Conservation (phyloP, 2,113 vertebrate species). For the Gavia stellata region DNA sequence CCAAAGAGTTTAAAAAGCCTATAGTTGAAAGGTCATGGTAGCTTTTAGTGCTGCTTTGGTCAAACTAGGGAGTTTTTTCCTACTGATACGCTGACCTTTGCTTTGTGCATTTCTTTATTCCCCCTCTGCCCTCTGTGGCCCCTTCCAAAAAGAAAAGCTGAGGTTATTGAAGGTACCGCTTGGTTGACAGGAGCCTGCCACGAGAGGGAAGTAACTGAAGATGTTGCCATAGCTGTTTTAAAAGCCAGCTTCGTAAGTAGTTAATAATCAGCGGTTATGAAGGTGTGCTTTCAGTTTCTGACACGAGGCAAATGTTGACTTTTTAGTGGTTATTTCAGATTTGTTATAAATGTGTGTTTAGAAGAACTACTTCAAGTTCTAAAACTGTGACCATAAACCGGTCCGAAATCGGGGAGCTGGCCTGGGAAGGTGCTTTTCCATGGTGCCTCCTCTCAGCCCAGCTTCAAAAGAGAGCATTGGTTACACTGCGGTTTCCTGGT, state of each 20-base stretch:
- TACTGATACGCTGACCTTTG: not conserved
- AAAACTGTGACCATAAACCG: not conserved
- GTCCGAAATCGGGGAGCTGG: not conserved
- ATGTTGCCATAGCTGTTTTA: not conserved
- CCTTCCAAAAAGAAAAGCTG: not conserved
- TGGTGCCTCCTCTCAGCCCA: not conserved
- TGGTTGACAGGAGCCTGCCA: not conserved
- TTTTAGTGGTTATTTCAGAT: not conserved
- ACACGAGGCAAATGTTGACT: not conserved
- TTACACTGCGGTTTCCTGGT: not conserved
- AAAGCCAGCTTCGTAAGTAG: not conserved
- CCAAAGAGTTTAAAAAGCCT: not conserved
- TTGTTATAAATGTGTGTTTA: not conserved
- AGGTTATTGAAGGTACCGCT: not conserved
- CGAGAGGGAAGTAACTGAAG: not conserved
- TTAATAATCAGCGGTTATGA: not conserved
- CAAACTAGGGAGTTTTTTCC: not conserved
- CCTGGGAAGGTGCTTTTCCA: not conserved
- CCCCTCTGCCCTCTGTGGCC: rapidly evolving
- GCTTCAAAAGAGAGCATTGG: not conserved
- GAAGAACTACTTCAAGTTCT: not conserved
- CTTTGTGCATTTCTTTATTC: not conserved
- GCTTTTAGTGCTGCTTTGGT: not conserved
- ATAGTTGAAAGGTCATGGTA: not conserved
- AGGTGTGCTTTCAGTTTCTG: not conserved